phyloP scores from a whole-genome alignment of 2,797 vertebrate genomes.

The Gastrophryne carolinensis region DNA sequence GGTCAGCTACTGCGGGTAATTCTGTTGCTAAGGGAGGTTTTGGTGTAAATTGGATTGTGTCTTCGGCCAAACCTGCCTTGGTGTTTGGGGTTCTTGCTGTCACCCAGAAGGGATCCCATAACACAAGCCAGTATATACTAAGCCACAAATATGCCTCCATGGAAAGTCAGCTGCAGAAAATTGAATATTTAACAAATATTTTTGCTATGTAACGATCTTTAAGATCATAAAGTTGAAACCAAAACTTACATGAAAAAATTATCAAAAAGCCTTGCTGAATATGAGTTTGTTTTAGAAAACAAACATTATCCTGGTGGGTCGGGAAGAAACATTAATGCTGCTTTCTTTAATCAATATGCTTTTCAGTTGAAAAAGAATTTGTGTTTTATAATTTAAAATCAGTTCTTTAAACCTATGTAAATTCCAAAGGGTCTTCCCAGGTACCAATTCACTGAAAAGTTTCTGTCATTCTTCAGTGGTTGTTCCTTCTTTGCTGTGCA shows the following conservation, averaged over 20 bases:
- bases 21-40: slow-evolving; percentile 59
- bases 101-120: slow-evolving; percentile 66
- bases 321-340: not conserved
- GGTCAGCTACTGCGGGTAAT: slow-evolving; percentile 64
- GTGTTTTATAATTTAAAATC: not conserved
- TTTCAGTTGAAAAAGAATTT: not conserved
- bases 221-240: not conserved
- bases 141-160: slow-evolving; percentile 48
- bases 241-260: not conserved
- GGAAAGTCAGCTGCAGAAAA: not conserved
- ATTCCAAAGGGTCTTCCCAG: not conserved
- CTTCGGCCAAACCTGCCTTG: slow-evolving; percentile 66
- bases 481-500: too few relatives aligned
- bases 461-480: not conserved
- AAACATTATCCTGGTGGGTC: not conserved
- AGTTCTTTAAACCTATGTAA: not conserved
- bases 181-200: not conserved
- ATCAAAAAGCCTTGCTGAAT: not conserved
- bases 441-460: not conserved
- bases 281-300: not conserved
- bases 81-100: slow-evolving; percentile 60
- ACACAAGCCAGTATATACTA: slow-evolving; percentile 72
- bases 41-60: slow-evolving; percentile 61
- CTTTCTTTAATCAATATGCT: not conserved
- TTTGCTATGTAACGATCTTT: not conserved